Evolutionary conservation across 1,140 invertebrate species (phyloP), one percentile per base, ranked within the genome.

Genomic region (Whitmania pigra): DNA sequence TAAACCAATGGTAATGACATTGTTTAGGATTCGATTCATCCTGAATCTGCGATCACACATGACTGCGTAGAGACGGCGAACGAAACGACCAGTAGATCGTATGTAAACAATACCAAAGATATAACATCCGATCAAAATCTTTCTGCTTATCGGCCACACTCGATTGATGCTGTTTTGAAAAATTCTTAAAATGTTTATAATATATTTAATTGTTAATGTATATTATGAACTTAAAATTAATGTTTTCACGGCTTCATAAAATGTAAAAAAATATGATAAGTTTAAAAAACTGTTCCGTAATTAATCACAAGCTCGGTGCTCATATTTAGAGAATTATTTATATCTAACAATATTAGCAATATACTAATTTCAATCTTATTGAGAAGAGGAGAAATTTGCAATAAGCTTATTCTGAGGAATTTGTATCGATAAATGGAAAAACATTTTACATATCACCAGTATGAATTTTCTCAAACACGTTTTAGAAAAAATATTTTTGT

Each of bases 201-300:
- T 49, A 49, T 49, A 49, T 17, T 17, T 49, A 49, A 49, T 49
- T 49, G 43, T 15, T 17, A 63, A 17, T 25, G 11, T 63, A 63
- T 63, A 18, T 31, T 63, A 4, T 25, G 22, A 2, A 13, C 29
- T 31, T 25, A 63, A 31, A 31, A 31, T 69, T 22, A 7, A 69
- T 69, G 40, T 69, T 31, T 69, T 22, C 40, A 31, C 40, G 22
- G 29, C 17, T 69, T 22, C 43, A 69, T 69, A n/a, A 53, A 31
- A 69, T 69, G 40, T 69, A 69, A 31, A 7, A 43, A 36, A 43
- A 9, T 69, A 69, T 69, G 27, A n/a, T n/a, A 17, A 69, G 9
- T n/a, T 57, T 57, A n/a, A 57, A 20, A 36, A 36, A 3, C 2
- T 36, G 2, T 36, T 36, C 31, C n/a, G n/a, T n/a, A n/a, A n/a